Conservation (phyloP, 2,888 invertebrate genomes). For the Hypomecis punctinalis region DNA sequence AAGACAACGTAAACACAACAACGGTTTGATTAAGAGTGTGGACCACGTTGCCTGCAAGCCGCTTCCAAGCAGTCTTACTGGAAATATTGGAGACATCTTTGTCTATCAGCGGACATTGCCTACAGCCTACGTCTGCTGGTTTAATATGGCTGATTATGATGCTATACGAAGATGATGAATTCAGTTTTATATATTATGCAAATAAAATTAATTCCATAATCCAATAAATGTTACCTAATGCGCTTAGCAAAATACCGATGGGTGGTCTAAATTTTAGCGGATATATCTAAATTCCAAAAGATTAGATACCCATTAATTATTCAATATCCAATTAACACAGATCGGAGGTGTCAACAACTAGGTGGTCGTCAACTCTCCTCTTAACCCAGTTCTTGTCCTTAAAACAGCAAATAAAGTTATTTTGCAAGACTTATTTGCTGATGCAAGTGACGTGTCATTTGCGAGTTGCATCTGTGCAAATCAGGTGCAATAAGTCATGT, state of each 20-base stretch:
- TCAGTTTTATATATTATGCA: slow-evolving; percentile 3
- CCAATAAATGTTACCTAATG: slow-evolving; percentile 27
- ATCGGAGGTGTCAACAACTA: slow-evolving; percentile 12
- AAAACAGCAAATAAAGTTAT: slow-evolving; percentile 3
- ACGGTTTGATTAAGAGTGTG: too few species aligned
- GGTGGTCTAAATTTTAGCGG: slow-evolving; percentile 24
- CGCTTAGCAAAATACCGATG: slow-evolving; percentile 7
- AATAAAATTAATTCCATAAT: slow-evolving; percentile 24
- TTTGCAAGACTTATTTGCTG: slow-evolving; percentile 15
- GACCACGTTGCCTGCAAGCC: too few species aligned
- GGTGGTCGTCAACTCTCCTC: slow-evolving; percentile 2
- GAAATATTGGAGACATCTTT: too few species aligned
- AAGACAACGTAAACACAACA: too few species aligned
- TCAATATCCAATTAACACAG: slow-evolving; percentile 21
- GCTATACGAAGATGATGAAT: background rate
- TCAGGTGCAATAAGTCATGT: slow-evolving; percentile 17
- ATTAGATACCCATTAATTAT: slow-evolving; percentile 21
- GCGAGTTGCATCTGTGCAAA: slow-evolving; percentile 21
- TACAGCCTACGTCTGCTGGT: too few species aligned
- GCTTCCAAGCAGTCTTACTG: too few species aligned
- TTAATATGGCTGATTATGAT: too few species aligned
- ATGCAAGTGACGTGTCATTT: slow-evolving; percentile 28
- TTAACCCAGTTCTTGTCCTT: slow-evolving; percentile 15
- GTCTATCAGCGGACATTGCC: too few species aligned
- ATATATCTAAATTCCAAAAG: slow-evolving; percentile 17